Evolutionary conservation across 2,113 vertebrate genomes (phyloP).

Genomic region (Colistium nudipinnis): DNA sequence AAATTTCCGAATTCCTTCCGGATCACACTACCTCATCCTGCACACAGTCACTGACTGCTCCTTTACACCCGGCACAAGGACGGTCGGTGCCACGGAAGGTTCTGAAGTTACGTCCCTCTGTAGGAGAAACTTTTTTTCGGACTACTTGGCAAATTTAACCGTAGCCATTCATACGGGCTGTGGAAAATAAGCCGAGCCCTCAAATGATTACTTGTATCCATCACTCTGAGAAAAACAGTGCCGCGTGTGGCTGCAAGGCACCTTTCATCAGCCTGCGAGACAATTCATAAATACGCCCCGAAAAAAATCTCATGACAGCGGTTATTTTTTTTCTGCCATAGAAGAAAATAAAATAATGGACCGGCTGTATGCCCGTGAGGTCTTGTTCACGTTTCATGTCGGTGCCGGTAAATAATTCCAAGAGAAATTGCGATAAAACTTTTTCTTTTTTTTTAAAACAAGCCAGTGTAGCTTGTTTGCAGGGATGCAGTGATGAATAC

Average conservation of each 20-base stretch:
- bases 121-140: not conserved
- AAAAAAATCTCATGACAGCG: too few species aligned
- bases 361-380: not conserved
- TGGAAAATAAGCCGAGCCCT: not conserved
- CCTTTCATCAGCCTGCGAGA: not conserved
- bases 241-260: too few species aligned
- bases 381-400: not conserved
- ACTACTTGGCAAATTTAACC: not conserved
- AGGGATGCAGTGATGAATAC: too few species aligned
- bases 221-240: too few species aligned
- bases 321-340: not conserved
- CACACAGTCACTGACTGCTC: constrained; percentile 32
- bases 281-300: not conserved
- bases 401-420: too few species aligned
- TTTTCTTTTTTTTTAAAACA: too few species aligned
- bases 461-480: too few species aligned
- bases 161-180: not conserved
- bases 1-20: constrained; percentile 10
- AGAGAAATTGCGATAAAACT: too few species aligned
- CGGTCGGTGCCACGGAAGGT: constrained; percentile 2
- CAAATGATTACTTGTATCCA: not conserved
- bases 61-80: constrained; percentile 9
- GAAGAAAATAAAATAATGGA: not conserved
- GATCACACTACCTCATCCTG: constrained; percentile 5
- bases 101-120: too few species aligned